Conservation (phyloP, 2,797 vertebrate species). For the Pipistrellus pipistrellus region DNA sequence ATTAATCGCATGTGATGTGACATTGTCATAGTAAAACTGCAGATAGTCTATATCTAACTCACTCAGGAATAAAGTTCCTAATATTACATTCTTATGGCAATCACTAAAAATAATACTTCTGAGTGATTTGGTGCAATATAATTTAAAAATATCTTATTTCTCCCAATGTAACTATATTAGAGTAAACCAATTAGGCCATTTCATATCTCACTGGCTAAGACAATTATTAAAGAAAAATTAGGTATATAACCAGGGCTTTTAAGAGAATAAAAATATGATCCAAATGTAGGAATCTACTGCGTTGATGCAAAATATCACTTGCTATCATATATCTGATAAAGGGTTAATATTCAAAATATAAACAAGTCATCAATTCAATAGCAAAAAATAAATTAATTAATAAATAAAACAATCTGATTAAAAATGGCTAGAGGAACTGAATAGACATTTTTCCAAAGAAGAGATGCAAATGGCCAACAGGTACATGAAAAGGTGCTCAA, state of each 20-base stretch:
- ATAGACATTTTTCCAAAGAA: background rate
- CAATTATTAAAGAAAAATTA: constrained; percentile 23
- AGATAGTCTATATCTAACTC: constrained; percentile 33
- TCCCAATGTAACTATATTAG: background rate
- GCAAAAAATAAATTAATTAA: background rate
- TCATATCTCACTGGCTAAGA: constrained; percentile 24
- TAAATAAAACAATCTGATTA: background rate
- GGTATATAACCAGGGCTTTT: background rate
- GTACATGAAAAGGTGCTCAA: background rate
- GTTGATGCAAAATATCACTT: background rate
- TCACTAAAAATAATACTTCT: constrained; percentile 48
- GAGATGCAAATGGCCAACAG: background rate
- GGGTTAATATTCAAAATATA: background rate
- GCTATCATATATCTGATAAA: background rate
- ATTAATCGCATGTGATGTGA: constrained; percentile 73
- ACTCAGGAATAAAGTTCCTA: background rate
- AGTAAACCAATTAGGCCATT: background rate
- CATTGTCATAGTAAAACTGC: constrained; percentile 64
- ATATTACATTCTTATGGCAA: background rate
- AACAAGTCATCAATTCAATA: background rate
- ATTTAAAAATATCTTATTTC: constrained; percentile 33
- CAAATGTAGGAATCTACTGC: background rate
- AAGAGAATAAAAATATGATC: constrained; percentile 30
- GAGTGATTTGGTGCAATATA: background rate
- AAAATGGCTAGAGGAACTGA: background rate